Base-by-base conservation (phyloP, 2,113 vertebrate species). In the Syngnathus floridae region DNA sequence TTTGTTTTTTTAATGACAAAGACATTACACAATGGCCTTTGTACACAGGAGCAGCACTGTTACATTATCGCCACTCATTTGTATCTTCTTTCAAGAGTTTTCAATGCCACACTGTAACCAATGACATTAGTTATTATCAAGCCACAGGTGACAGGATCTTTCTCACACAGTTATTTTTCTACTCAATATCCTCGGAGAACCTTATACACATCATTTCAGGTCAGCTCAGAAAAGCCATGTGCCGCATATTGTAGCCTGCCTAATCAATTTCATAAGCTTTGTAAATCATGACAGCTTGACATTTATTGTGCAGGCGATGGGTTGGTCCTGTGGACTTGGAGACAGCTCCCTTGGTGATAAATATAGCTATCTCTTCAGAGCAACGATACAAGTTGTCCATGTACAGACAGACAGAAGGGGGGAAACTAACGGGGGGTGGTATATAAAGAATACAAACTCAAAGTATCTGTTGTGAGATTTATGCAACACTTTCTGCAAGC, bases 261-360 rank as follows among this genome's bases (percentile, higher is more conserved):
- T 94, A 94, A 98, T 96, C 94, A 92, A 94, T 96, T 93, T 93
- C 92, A 92, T 92, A 90, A 92, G 93, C 89, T 89, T 82, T 92
- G 93, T 97, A 94, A 95, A 94, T 97, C 94, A 95, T 83, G 88
- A 72, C 87, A 75, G 84, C 86, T 83, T 93, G 95, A 95, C 95
- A 80, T 98, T 96, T 97, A 98, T 95, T 91, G 84, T 89, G 84
- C 85, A 86, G 87, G 65, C 90, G 93, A 93, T 95, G 94, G 92
- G 93, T 93, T 95, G 87, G 93, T 95, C 91, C 91, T 81, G 86
- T 92, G 92, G 93, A 91, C 93, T 87, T 88, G 90, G 88, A 93
- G 93, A 91, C 92, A 91, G 90, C 84, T 36, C 82, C 73, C 55
- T 31, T 80, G 62, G 26, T 92, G 93, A 95, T 94, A 93, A 93